A percentile compares a stretch with the other conserved stretches of the same genome.
Evolutionary conservation across 2,888 invertebrate genomes (phyloP).

Genomic region (Leptinotarsa tumamoca): DNA sequence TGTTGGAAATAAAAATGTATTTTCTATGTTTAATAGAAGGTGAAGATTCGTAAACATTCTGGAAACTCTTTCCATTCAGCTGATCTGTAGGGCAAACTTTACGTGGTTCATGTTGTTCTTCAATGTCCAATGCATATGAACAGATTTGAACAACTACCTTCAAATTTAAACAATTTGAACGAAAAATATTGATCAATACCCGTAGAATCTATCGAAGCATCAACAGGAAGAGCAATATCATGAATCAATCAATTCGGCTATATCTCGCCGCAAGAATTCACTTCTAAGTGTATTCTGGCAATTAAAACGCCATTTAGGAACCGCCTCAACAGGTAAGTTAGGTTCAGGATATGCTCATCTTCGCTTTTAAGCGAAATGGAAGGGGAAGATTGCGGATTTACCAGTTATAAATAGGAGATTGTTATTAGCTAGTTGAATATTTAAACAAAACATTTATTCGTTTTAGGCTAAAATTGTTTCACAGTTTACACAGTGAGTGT

Average conservation of each 20-base stretch:
- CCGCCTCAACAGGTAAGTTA: slow-evolving; percentile 17
- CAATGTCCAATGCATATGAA: no score
- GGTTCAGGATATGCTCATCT: slow-evolving; percentile 27
- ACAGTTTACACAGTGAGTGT: slow-evolving; percentile 19
- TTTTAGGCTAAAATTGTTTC: slow-evolving; percentile 26
- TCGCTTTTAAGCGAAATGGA: slow-evolving; percentile 32
- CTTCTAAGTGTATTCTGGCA: slow-evolving; percentile 7
- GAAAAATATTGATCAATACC: background rate
- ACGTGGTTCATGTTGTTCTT: no score
- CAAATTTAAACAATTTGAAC: background rate
- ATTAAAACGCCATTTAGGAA: slow-evolving; percentile 9
- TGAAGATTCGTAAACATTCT: no score
- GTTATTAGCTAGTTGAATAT: slow-evolving; percentile 35
- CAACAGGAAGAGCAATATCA: slow-evolving; percentile 20
- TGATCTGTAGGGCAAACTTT: no score
- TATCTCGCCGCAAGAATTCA: slow-evolving; percentile 20
- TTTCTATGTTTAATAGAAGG: no score
- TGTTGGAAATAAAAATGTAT: no score
- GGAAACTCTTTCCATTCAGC: no score
- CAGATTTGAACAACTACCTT: no score
- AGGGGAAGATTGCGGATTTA: slow-evolving; percentile 53
- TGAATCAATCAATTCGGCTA: slow-evolving; percentile 22
- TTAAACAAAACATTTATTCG: slow-evolving; percentile 21
- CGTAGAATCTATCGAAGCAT: background rate
- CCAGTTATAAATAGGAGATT: slow-evolving; percentile 52